Evolutionary conservation across 2,113 vertebrate genomes (phyloP).

Genomic region (Callipepla californica): DNA sequence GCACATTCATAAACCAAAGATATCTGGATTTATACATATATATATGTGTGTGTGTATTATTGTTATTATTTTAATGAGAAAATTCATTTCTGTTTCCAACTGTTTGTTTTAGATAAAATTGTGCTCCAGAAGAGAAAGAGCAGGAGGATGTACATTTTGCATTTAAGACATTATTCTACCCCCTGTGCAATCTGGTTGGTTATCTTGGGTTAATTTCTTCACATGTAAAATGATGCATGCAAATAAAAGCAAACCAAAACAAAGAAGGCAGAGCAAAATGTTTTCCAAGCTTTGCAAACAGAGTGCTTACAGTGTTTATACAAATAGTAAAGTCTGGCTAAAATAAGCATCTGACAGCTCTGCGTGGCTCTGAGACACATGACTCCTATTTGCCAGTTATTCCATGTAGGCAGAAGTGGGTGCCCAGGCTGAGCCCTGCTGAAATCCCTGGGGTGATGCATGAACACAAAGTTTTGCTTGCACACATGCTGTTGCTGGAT

Average conservation of each 20-base stretch:
- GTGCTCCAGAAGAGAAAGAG: not conserved
- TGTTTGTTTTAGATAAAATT: not conserved
- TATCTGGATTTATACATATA: not conserved
- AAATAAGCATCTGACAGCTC: constrained; percentile 54
- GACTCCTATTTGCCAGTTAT: constrained; percentile 33
- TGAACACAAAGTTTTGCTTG: constrained; percentile 21
- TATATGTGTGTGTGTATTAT: no score
- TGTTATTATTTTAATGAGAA: not conserved
- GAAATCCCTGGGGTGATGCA: constrained; percentile 15
- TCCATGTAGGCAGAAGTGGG: constrained; percentile 14
- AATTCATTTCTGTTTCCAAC: not conserved
- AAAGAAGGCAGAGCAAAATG: constrained; percentile 39
- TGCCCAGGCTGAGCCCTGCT: constrained; percentile 33
- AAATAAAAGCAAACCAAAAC: constrained; percentile 61
- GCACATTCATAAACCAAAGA: not conserved
- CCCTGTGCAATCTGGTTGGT: not conserved
- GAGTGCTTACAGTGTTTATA: constrained; percentile 54
- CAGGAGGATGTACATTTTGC: not conserved
- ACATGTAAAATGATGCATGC: constrained; percentile 14
- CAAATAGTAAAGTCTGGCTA: constrained; percentile 53
- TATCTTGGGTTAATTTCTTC: not conserved
- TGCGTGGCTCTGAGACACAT: constrained; percentile 20
- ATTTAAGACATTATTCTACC: not conserved
- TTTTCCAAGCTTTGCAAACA: constrained; percentile 49
- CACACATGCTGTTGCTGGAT: constrained; percentile 17